Conservation (phyloP, 1,140 invertebrate genomes). For the Chlorops oryzae region DNA sequence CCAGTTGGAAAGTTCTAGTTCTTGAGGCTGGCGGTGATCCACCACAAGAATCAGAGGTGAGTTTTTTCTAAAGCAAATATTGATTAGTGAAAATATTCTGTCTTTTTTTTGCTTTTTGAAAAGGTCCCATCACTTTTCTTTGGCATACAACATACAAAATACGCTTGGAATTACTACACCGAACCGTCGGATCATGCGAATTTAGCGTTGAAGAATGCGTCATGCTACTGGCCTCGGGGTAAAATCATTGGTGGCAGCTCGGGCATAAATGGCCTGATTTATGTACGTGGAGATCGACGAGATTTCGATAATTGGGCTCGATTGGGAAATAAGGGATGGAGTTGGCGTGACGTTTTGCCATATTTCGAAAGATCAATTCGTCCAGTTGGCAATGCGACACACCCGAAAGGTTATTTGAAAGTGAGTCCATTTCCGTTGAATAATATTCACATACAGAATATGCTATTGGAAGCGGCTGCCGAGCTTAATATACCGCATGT, state of each 20-base stretch:
- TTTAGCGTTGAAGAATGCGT: slow-evolving; percentile 48
- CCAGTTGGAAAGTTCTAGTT: slow-evolving; percentile 52
- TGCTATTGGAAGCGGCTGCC: slow-evolving; percentile 18
- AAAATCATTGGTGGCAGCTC: slow-evolving; percentile 70
- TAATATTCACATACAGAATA: slow-evolving; percentile 28
- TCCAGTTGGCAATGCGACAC: slow-evolving; percentile 4
- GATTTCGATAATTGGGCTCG: slow-evolving; percentile 57
- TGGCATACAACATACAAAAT: slow-evolving; percentile 48
- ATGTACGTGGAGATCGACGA: slow-evolving; percentile 29
- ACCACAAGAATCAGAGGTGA: slow-evolving; percentile 50
- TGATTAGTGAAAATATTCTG: neutral
- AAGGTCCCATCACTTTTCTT: slow-evolving; percentile 54
- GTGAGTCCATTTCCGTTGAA: slow-evolving; percentile 31
- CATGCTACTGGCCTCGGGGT: slow-evolving; percentile 62
- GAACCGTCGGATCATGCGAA: slow-evolving; percentile 56
- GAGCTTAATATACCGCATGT: slow-evolving; percentile 25
- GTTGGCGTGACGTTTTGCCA: slow-evolving; percentile 32
- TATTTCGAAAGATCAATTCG: slow-evolving; percentile 27
- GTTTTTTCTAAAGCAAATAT: slow-evolving; percentile 2
- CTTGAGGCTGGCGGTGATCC: slow-evolving; percentile 60
- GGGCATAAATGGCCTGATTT: slow-evolving; percentile 70
- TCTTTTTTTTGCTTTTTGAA: slow-evolving; percentile 3
- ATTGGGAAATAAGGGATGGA: slow-evolving; percentile 48
- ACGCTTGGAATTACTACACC: slow-evolving; percentile 65
- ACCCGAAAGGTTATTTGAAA: slow-evolving; percentile 19